Evolutionary conservation across 2,888 invertebrate species (phyloP).

Genomic region (Eubasilissa splendida): DNA sequence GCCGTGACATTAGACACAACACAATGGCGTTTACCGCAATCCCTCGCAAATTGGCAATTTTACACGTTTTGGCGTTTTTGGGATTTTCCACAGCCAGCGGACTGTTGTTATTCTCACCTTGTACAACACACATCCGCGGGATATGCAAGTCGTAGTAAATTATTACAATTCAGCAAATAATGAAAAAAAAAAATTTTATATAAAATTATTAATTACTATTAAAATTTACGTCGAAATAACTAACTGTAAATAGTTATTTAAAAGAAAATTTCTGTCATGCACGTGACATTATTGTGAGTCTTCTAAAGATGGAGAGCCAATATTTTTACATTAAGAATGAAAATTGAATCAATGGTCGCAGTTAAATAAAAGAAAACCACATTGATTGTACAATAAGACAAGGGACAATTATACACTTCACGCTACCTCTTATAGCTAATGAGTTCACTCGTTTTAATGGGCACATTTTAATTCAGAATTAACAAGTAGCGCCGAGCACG

Average conservation of each 20-base stretch:
- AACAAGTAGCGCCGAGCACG: background rate
- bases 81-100: background rate
- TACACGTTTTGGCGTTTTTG: background rate
- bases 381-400: background rate
- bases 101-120: background rate
- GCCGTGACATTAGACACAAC: constrained; percentile 13
- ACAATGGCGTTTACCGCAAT: constrained; percentile 6
- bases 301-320: background rate
- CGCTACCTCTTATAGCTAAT: background rate
- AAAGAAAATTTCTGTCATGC: too few species aligned
- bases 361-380: background rate
- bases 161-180: too few species aligned
- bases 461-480: background rate
- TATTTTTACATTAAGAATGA: background rate
- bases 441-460: constrained; percentile 1
- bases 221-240: too few species aligned
- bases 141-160: too few species aligned
- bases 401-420: constrained; percentile 2
- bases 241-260: too few species aligned
- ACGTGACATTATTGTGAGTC: too few species aligned
- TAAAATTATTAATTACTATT: too few species aligned
- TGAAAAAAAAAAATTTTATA: too few species aligned
- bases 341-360: background rate
- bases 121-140: too few species aligned
- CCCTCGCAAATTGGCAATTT: constrained; percentile 1